Evolutionary conservation across 2,888 invertebrate species (phyloP).

Genomic region (Dryomyza anilis): DNA sequence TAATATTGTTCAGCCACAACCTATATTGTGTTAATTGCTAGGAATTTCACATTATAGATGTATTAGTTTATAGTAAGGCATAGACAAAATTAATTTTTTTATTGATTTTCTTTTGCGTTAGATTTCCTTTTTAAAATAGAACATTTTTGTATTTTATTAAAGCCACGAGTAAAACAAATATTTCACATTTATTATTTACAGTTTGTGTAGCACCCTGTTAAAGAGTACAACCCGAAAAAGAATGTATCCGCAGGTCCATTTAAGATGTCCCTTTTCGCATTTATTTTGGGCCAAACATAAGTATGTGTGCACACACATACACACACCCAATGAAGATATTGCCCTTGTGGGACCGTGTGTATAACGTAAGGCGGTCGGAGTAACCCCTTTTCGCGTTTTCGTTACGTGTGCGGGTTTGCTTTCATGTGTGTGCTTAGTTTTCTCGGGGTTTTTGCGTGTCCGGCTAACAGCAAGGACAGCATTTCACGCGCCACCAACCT

Average conservation of each 20-base stretch:
- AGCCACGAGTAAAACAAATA: too few relatives aligned
- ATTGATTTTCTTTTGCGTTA: too few relatives aligned
- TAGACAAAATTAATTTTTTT: too few relatives aligned
- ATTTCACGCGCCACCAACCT: slow-evolving; percentile 35
- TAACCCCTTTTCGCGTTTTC: slow-evolving; percentile 28
- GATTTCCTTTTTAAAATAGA: too few relatives aligned
- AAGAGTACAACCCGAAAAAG: background rate
- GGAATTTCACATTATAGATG: too few relatives aligned
- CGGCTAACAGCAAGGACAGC: slow-evolving; percentile 25
- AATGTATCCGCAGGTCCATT: slow-evolving; percentile 19
- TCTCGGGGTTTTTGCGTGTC: slow-evolving; percentile 13
- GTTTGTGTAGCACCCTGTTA: slow-evolving; percentile 8
- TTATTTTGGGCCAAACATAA: slow-evolving; percentile 13
- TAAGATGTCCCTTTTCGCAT: slow-evolving; percentile 19
- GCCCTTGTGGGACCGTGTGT: slow-evolving; percentile 18
- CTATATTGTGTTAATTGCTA: too few relatives aligned
- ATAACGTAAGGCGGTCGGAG: slow-evolving; percentile 17
- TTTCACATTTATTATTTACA: background rate
- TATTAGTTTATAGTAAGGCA: too few relatives aligned
- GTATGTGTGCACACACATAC: background rate
- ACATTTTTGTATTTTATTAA: too few relatives aligned
- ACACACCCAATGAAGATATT: slow-evolving; percentile 13
- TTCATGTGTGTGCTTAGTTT: slow-evolving; percentile 6
- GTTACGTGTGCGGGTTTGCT: slow-evolving; percentile 1
- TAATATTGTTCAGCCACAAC: too few relatives aligned